Evolutionary conservation across 1,140 invertebrate species (phyloP).

Genomic region (Eumeta japonica): DNA sequence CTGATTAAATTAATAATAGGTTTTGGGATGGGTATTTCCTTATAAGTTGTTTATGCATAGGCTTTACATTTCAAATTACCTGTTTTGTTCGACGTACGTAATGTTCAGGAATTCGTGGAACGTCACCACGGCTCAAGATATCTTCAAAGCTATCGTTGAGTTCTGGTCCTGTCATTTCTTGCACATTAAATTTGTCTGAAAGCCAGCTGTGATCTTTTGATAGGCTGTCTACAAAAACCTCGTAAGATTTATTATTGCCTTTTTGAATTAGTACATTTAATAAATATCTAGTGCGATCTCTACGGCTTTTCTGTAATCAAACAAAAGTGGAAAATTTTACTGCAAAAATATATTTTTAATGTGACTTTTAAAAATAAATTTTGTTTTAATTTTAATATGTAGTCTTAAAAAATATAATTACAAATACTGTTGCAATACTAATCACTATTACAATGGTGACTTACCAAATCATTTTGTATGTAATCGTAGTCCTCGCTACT

Average conservation of each 20-base stretch:
- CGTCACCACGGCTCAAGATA: slow-evolving; percentile 50
- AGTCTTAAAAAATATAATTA: no score
- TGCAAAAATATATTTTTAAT: slow-evolving; percentile 1
- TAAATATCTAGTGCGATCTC: slow-evolving; percentile 33
- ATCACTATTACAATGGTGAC: no score
- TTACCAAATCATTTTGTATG: slow-evolving; percentile 31
- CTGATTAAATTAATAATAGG: no score
- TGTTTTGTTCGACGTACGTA: slow-evolving; percentile 46
- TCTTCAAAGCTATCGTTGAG: slow-evolving; percentile 47
- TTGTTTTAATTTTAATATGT: no score
- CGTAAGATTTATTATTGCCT: slow-evolving; percentile 33
- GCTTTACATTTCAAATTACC: slow-evolving; percentile 26
- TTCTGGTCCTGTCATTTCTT: slow-evolving; percentile 24
- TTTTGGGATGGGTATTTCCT: no score
- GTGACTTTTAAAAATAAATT: background rate
- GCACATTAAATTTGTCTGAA: slow-evolving; percentile 41
- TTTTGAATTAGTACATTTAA: slow-evolving; percentile 36
- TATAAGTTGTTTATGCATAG: no score
- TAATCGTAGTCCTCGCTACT: slow-evolving; percentile 29
- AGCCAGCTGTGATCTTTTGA: slow-evolving; percentile 55
- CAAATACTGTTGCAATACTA: no score
- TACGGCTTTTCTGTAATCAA: slow-evolving; percentile 28
- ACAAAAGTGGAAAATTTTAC: slow-evolving; percentile 4
- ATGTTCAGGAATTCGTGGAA: slow-evolving; percentile 53
- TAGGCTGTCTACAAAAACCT: slow-evolving; percentile 50